Evolutionary conservation across 2,888 invertebrate species (phyloP).

Genomic region (Lepidochitona cinerea): DNA sequence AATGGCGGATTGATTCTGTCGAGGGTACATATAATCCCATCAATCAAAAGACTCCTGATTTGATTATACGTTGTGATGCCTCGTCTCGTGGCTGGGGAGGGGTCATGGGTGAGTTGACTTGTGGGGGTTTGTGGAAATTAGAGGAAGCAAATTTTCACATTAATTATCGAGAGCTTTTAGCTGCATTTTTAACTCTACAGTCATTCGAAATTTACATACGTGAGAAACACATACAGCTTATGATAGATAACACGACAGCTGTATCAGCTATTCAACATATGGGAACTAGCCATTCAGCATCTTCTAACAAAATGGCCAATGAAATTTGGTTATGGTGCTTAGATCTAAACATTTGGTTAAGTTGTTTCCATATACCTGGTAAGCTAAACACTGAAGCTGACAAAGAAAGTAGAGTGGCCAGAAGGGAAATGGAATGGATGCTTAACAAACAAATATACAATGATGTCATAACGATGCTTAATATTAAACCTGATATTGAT

Average conservation of each 20-base stretch:
- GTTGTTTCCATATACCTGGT: conserved; percentile 10
- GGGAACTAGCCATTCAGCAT: background rate
- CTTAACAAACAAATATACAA: conserved; percentile 5
- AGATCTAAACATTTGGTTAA: background rate
- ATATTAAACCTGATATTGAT: conserved; percentile 10
- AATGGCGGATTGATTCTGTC: background rate
- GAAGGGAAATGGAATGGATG: conserved; percentile 11
- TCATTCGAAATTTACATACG: background rate
- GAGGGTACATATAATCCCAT: background rate
- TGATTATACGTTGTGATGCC: background rate
- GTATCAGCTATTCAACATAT: background rate
- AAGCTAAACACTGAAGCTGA: conserved; percentile 9
- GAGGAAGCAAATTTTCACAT: background rate
- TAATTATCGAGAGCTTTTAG: background rate
- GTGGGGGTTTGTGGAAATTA: background rate
- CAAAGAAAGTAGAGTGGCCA: background rate
- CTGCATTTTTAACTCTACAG: background rate
- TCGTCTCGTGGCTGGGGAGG: background rate
- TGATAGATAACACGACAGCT: background rate
- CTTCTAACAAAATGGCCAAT: background rate
- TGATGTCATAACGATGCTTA: background rate
- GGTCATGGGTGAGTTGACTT: background rate
- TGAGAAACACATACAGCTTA: background rate
- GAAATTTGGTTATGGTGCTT: background rate
- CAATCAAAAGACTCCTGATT: background rate